Conservation (phyloP, 1,140 invertebrate genomes). For the Stratiolaelaps scimitus region DNA sequence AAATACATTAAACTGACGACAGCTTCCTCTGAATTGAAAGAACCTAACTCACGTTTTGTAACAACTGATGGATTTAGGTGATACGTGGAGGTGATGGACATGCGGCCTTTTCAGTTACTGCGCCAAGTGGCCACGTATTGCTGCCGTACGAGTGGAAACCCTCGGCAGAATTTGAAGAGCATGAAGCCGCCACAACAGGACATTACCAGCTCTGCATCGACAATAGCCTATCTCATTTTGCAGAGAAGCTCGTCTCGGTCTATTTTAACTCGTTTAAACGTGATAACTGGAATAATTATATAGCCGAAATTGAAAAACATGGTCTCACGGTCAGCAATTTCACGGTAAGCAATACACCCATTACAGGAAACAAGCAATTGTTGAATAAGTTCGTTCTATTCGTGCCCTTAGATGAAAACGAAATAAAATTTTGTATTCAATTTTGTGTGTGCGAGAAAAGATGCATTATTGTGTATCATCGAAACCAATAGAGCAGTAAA, state of each 20-base stretch:
- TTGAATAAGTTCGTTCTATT: background rate
- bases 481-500: too few species aligned
- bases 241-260: constrained; percentile 77
- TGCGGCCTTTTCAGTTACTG: constrained; percentile 75
- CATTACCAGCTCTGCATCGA: constrained; percentile 81
- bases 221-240: constrained; percentile 83
- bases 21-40: too few species aligned
- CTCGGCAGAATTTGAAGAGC: constrained; percentile 72
- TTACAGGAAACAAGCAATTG: background rate
- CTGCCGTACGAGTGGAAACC: constrained; percentile 78
- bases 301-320: constrained; percentile 71
- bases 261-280: constrained; percentile 83
- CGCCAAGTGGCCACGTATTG: constrained; percentile 66
- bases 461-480: too few species aligned
- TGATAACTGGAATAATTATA: constrained; percentile 82
- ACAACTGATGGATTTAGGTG: constrained; percentile 38
- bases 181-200: constrained; percentile 46
- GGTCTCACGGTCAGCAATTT: constrained; percentile 80
- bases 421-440: too few species aligned
- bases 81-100: constrained; percentile 78
- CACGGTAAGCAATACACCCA: constrained; percentile 53
- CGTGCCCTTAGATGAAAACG: too few species aligned
- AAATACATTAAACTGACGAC: too few species aligned
- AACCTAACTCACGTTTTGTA: too few species aligned
- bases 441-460: too few species aligned